These are phyloP conservation scores for Ceramica pisi DNA, from an alignment of 2,888 invertebrate genomes.

Conservation along the genomic window DNA sequence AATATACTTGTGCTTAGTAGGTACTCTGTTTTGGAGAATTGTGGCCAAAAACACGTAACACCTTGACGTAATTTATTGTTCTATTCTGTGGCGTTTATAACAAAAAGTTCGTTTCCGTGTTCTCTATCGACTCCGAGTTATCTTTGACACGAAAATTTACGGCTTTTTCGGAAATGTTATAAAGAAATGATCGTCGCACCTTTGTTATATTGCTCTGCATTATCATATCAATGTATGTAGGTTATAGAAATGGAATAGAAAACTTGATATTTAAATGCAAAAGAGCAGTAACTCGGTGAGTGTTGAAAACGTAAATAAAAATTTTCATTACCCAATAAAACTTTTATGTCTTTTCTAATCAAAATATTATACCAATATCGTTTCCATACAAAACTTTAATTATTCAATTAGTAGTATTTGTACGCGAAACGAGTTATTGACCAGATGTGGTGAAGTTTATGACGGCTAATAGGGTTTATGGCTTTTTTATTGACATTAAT, in stretches of 20 bases:
- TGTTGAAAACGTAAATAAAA: constrained; percentile 10
- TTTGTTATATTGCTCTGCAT: constrained; percentile 46
- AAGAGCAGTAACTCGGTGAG: neutral
- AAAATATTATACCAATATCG: constrained; percentile 56
- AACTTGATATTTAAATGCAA: constrained; percentile 19
- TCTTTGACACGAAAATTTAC: constrained; percentile 86
- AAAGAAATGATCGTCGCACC: constrained; percentile 54
- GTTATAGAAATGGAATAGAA: constrained; percentile 13
- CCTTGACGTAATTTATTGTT: constrained; percentile 89
- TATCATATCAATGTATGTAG: constrained; percentile 56
- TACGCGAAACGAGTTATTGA: constrained; percentile 86
- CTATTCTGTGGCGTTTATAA: constrained; percentile 83
- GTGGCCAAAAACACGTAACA: constrained; percentile 87
- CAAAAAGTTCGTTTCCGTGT: constrained; percentile 90
- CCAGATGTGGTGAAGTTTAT: constrained; percentile 90
- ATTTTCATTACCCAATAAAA: constrained; percentile 3
- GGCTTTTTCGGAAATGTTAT: constrained; percentile 62
- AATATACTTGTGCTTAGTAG: constrained; percentile 80
- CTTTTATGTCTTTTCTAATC: constrained; percentile 12
- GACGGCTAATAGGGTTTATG: constrained; percentile 90
- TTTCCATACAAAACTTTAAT: constrained; percentile 73
- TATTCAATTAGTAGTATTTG: constrained; percentile 85
- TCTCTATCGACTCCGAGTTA: constrained; percentile 85
- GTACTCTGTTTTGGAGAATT: constrained; percentile 87
- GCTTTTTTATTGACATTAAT: constrained; percentile 91